phyloP scores from a whole-genome alignment of 2,888 invertebrate species.

The Scrobipalpa atriplicella region DNA sequence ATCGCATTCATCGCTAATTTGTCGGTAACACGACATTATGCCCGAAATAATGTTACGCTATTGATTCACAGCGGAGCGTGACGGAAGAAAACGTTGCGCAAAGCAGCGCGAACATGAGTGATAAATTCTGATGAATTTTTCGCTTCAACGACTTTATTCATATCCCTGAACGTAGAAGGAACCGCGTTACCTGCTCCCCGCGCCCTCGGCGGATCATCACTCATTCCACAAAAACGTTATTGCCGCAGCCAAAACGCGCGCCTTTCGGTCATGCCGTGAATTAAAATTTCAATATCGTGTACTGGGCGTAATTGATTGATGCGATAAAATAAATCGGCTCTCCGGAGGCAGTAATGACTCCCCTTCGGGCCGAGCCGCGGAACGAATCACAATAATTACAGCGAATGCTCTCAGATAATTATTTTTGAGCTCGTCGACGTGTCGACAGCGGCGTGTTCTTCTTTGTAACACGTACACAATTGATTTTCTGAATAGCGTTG shows the following conservation, averaged over 20 bases:
- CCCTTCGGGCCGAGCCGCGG: conserved; percentile 47
- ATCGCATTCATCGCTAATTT: conserved; percentile 34
- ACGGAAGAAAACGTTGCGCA: conserved; percentile 42
- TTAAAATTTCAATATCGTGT: conserved; percentile 68
- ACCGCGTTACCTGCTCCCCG: conserved; percentile 61
- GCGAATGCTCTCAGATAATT: conserved; percentile 49
- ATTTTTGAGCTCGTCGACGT: conserved; percentile 41
- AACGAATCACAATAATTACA: conserved; percentile 64
- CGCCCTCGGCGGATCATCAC: conserved; percentile 57
- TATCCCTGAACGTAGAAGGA: conserved; percentile 52
- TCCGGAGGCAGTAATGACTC: conserved; percentile 46
- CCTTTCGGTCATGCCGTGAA: conserved; percentile 54
- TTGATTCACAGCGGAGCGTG: conserved; percentile 34
- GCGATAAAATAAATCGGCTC: conserved; percentile 67
- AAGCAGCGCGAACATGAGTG: conserved; percentile 53
- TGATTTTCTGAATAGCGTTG: neutral
- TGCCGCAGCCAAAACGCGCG: conserved; percentile 55
- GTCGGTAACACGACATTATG: conserved; percentile 30
- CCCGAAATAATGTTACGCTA: conserved; percentile 24
- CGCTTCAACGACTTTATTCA: conserved; percentile 74
- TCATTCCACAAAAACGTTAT: conserved; percentile 69
- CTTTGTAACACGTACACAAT: conserved; percentile 12
- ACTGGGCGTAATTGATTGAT: conserved; percentile 71
- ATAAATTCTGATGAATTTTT: conserved; percentile 71
- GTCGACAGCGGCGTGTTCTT: conserved; percentile 34